Evolutionary conservation across 2,113 vertebrate genomes (phyloP).

Genomic region (Pycnonotus jocosus): DNA sequence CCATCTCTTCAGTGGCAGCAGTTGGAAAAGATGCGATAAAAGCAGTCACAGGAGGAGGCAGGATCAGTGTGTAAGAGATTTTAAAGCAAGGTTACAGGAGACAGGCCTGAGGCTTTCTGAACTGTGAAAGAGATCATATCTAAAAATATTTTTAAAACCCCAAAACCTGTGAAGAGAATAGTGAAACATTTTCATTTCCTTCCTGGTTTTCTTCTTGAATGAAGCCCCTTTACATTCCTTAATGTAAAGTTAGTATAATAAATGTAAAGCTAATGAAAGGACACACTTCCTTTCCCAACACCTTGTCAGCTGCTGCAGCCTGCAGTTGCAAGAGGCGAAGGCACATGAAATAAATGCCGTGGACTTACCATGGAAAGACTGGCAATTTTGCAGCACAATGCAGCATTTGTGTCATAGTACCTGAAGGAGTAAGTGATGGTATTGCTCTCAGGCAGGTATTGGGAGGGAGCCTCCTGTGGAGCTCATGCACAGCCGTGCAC

Average conservation of each 20-base stretch:
- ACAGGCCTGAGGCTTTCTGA: conserved; percentile 6
- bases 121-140: not conserved
- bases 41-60: not conserved
- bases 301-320: not conserved
- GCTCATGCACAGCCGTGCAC: not conserved
- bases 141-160: not conserved
- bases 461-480: not conserved
- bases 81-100: not conserved
- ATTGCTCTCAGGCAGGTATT: not conserved
- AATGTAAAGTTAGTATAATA: not conserved
- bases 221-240: not conserved
- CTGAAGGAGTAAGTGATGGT: not conserved
- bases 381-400: not conserved
- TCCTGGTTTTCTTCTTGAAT: not conserved
- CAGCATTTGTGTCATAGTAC: not conserved
- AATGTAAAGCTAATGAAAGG: not conserved
- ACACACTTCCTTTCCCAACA: not conserved
- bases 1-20: not conserved
- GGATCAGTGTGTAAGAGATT: not conserved
- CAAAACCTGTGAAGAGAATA: not conserved
- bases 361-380: not conserved
- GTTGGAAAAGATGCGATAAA: not conserved
- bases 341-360: rapidly evolving
- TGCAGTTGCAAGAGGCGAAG: not conserved
- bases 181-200: not conserved